Percentiles rank a stretch among this genome's conserved stretches.
These are phyloP conservation scores for Crotalus viridis DNA, from an alignment of 2,113 vertebrate genomes.

Conservation along the genomic window DNA sequence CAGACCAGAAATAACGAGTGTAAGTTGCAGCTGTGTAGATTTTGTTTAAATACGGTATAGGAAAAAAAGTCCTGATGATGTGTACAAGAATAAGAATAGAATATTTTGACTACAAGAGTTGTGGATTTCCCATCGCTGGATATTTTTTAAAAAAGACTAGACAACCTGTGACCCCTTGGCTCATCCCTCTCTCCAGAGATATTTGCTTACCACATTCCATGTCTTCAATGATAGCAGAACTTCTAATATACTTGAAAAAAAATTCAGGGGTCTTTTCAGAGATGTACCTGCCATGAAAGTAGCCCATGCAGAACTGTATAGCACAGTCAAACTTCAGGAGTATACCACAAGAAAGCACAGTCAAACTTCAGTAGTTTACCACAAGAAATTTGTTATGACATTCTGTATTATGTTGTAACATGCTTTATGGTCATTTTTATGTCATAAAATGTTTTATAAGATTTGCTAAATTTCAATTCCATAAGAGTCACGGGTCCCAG, in stretches of 20 bases:
- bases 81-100: neutral
- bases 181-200: neutral
- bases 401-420: neutral
- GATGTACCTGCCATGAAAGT: neutral
- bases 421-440: neutral
- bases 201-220: neutral
- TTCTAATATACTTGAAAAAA: neutral
- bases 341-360: neutral
- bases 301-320: neutral
- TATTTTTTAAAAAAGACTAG: neutral
- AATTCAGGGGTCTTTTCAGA: neutral
- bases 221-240: neutral
- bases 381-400: neutral
- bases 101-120: neutral
- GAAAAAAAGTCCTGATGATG: neutral
- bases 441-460: no score
- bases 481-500: no score
- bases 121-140: neutral
- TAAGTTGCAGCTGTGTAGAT: neutral
- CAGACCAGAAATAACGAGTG: neutral
- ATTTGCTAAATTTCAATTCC: no score
- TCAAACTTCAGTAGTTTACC: neutral
- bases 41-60: neutral
- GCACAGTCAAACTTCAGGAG: neutral
- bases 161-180: neutral